Evolutionary conservation across 2,113 vertebrate species (phyloP), one percentile per base, ranked within the genome.

Genomic region (Myrmecophaga tridactyla): DNA sequence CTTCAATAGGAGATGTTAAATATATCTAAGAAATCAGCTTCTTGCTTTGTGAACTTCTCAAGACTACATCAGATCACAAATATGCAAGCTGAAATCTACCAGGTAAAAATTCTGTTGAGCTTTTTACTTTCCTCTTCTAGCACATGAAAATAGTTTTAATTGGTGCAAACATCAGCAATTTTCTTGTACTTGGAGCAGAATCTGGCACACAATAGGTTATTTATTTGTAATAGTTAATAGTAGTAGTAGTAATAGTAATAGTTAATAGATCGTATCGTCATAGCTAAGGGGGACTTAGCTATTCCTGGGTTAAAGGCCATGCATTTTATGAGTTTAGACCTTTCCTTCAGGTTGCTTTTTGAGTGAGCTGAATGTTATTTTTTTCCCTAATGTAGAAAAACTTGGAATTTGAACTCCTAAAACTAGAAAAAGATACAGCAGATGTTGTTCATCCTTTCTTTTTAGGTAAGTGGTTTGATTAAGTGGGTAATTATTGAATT

Each of bases 371-470:
- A 95, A 83, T 92, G 60, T 89, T 96, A 58, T 58, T 91, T 97
- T 97, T 93, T 1, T 96, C 97, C 23, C 43, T 96, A 11, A 96
- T 97, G 20, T 97, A 99, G 99, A 97, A 98, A 88, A 99, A 98
- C 94, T 95, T 99, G 96, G 98, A 99, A 97, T 60, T 96, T 95
- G 99, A 99, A 98, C 98, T 99, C 36, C 88, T 99, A 96, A 94
- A 92, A 95, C n/a, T 99, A 89, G 99, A 99, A 96, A 98, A 98
- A 95, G 97, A 98, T 62, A 98, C 97, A 75, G 99, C 99, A 85
- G 99, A 99, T 46, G 97, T 99, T 88, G 96, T 98, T 86, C 99
- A 99, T 96, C 97, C 91, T 20, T 98, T 98, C 95, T 98, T 98
- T 96, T 98, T 99, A 25, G 96, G 99, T 99, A 98, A 99, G 98